Conservation (phyloP, 2,888 invertebrate genomes). For the Mechanitis mazaeus region DNA sequence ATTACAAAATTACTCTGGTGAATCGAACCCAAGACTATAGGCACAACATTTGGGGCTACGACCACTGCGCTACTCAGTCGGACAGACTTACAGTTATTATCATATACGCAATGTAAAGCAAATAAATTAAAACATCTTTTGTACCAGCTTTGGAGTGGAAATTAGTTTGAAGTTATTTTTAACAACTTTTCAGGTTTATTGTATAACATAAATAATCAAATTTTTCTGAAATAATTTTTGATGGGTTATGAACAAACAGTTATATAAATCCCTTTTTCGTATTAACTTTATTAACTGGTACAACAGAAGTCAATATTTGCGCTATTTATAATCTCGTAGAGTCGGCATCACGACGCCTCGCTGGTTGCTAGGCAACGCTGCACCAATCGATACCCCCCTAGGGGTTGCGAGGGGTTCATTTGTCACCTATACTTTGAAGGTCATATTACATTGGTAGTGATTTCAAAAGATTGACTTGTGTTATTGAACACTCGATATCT, state of each 20-base stretch:
- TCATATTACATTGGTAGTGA: neutral
- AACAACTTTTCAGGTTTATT: no score
- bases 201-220: neutral
- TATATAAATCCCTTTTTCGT: neutral
- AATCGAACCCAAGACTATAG: no score
- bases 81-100: no score
- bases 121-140: no score
- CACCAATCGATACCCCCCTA: slow-evolving; percentile 51
- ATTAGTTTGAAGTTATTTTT: no score
- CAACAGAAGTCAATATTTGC: slow-evolving; percentile 1
- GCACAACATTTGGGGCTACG: no score
- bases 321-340: slow-evolving; percentile 5
- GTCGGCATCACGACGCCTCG: slow-evolving; percentile 44
- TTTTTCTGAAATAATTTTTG: neutral
- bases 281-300: neutral
- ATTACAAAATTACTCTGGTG: no score
- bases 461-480: no score
- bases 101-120: no score
- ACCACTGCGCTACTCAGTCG: no score
- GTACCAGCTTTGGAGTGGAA: no score
- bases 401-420: slow-evolving; percentile 25
- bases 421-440: slow-evolving; percentile 16
- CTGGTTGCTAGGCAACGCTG: slow-evolving; percentile 53
- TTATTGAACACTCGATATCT: no score
- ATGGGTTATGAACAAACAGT: neutral